Base-by-base conservation (phyloP, 1,140 invertebrate species). In the Euborellia annulipes region DNA sequence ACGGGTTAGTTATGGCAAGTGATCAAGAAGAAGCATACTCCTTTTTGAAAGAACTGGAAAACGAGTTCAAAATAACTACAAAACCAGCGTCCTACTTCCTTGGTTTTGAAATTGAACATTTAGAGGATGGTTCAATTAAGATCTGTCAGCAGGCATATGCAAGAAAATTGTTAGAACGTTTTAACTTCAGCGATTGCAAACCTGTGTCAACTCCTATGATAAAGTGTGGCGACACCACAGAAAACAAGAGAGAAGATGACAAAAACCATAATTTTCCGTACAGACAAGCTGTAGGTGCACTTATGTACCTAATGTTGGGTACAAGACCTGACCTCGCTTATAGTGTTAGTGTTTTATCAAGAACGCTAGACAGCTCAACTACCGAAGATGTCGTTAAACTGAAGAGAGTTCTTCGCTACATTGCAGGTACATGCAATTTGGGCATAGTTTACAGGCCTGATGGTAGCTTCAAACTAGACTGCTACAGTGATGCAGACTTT, bases 401-500 rank as follows among this genome's bases (percentile, higher is more conserved):
- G 6, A 62, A 64, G 47, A 54, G 55, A 50, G 52, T 62, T 47
- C 54, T 62, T 41, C 46, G 54, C 7, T 58, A 62, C 41, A 50
- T 61, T n/a, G 46, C 49, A 20, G 57, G 56, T 14, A 62, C 56
- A 7, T 47, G 52, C 11, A 46, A 56, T 43, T 49, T 50, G 20
- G 52, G 55, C 21, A 58, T 62, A 14, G 11, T 49, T 9, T 61
- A 62, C 47, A n/a, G n/a, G n/a, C n/a, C n/a, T n/a, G n/a, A n/a
- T n/a, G n/a, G n/a, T n/a, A n/a, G n/a, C n/a, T n/a, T n/a, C n/a
- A n/a, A n/a, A n/a, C 19, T 43, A 7, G 36, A 14, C 1, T 55
- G 55, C 37, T 62, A 57, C 38, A 60, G 56, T 51, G 56, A 64
- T 56, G 56, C 60, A 50, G 55, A 63, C 48, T 55, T 59, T 54